A percentile compares a stretch with the other conserved stretches of the same genome.
phyloP scores from a whole-genome alignment of 2,113 vertebrate genomes.

The Coreoperca whiteheadi region DNA sequence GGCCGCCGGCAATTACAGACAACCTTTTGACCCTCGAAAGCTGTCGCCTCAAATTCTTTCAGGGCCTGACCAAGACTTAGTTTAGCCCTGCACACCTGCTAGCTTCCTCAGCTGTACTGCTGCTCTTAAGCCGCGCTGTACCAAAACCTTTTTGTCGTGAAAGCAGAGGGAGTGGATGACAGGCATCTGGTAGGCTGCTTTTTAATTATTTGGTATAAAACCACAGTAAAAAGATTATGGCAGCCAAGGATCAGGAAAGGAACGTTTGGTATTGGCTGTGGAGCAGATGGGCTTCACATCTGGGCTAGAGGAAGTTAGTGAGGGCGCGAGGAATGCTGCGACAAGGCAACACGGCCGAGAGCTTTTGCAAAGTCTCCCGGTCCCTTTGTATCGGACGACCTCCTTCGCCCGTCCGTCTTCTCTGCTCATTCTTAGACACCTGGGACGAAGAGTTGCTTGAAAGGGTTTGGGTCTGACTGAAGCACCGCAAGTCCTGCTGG shows the following conservation, averaged over 20 bases:
- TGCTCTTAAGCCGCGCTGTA: constrained; percentile 28
- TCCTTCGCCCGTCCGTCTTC: constrained; percentile 26
- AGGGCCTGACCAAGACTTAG: constrained; percentile 45
- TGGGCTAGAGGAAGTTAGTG: constrained; percentile 87
- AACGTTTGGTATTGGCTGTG: constrained; percentile 84
- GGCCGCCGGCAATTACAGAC: constrained; percentile 71
- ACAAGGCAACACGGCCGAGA: constrained; percentile 43
- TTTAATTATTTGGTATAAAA: constrained; percentile 90
- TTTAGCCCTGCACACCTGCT: constrained; percentile 75
- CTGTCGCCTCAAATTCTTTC: constrained; percentile 64
- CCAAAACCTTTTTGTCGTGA: constrained; percentile 66
- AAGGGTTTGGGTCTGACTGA: constrained; percentile 37
- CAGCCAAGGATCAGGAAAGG: constrained; percentile 77
- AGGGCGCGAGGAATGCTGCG: constrained; percentile 73
- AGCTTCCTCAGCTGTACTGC: constrained; percentile 51
- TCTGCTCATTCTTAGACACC: constrained; percentile 27
- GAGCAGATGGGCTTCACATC: constrained; percentile 92
- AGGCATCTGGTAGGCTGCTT: constrained; percentile 87
- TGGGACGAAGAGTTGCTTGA: constrained; percentile 26
- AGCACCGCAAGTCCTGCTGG: constrained; percentile 15
- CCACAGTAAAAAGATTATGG: constrained; percentile 86
- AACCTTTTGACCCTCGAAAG: constrained; percentile 71
- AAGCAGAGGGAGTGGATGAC: constrained; percentile 75
- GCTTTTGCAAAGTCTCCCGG: constrained; percentile 15
- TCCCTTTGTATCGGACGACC: constrained; percentile 37